phyloP scores from a whole-genome alignment of 2,797 vertebrate species.

The Petrocephalus sullivani region DNA sequence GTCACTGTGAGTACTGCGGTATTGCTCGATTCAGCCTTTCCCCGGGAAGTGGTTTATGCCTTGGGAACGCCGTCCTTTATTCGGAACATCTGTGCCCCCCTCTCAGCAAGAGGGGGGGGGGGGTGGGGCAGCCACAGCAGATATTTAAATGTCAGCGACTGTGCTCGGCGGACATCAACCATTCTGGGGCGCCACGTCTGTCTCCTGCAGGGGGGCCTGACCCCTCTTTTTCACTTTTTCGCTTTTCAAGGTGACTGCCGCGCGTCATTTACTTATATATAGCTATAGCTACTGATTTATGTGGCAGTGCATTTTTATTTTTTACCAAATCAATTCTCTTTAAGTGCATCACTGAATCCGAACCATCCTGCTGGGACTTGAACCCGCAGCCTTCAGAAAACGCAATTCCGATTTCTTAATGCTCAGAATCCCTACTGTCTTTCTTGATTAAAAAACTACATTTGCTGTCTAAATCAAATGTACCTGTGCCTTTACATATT shows the following conservation, averaged over 20 bases:
- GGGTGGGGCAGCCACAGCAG: not conserved
- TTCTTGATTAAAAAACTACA: not conserved
- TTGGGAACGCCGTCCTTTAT: not conserved
- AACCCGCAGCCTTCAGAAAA: not conserved
- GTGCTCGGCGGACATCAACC: not conserved
- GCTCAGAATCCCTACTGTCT: not conserved
- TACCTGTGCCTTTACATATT: not conserved
- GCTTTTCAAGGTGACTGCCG: conserved; percentile 1
- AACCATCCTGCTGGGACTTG: not conserved
- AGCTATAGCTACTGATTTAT: not conserved
- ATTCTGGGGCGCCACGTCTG: not conserved
- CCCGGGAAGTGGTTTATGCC: not conserved
- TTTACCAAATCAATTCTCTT: not conserved
- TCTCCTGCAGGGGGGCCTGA: not conserved
- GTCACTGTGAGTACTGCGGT: not conserved
- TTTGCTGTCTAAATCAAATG: not conserved
- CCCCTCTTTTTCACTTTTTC: not conserved
- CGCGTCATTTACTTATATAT: not conserved
- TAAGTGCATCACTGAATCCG: not conserved
- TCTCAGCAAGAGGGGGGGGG: not conserved
- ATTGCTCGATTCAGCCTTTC: not conserved
- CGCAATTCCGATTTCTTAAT: not conserved
- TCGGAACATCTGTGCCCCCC: not conserved
- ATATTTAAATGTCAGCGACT: not conserved
- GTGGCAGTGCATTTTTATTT: not conserved